phyloP scores from a whole-genome alignment of 1,140 invertebrate genomes.

The Coboldia fuscipes region DNA sequence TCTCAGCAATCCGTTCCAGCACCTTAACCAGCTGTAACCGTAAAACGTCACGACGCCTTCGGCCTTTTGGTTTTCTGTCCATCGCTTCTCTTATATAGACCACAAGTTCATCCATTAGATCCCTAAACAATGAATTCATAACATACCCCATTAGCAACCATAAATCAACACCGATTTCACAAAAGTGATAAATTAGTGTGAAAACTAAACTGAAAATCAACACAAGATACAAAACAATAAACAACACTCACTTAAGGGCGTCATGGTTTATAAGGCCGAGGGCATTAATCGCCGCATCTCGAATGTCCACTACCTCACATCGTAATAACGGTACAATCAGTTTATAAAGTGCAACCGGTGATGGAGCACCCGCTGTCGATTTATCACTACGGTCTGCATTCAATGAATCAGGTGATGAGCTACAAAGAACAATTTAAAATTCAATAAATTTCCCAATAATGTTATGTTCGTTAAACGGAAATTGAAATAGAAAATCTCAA shows the following conservation, averaged over 20 bases:
- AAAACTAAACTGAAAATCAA: conserved; percentile 1
- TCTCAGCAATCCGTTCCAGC: conserved; percentile 77
- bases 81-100: conserved; percentile 83
- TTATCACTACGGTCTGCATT: conserved; percentile 54
- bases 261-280: conserved; percentile 82
- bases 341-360: conserved; percentile 74
- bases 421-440: conserved; percentile 13
- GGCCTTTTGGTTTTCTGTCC: conserved; percentile 95
- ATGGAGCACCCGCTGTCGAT: conserved; percentile 33
- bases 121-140: conserved; percentile 40
- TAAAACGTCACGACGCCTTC: conserved; percentile 80
- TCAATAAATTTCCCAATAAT: neutral
- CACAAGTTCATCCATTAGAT: conserved; percentile 89
- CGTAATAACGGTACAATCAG: conserved; percentile 68
- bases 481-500: too few species aligned
- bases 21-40: conserved; percentile 76
- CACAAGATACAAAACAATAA: too few species aligned
- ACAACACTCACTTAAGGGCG: conserved; percentile 70
- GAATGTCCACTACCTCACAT: conserved; percentile 80
- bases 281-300: conserved; percentile 81
- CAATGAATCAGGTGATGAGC: conserved; percentile 70
- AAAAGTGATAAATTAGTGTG: conserved; percentile 1
- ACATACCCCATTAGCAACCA: too few species aligned
- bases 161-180: too few species aligned
- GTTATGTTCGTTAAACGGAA: too few species aligned